A percentile compares a stretch with the other conserved stretches of the same genome.
Conservation (phyloP, 2,113 vertebrate species). For the Gracilinanus agilis region DNA sequence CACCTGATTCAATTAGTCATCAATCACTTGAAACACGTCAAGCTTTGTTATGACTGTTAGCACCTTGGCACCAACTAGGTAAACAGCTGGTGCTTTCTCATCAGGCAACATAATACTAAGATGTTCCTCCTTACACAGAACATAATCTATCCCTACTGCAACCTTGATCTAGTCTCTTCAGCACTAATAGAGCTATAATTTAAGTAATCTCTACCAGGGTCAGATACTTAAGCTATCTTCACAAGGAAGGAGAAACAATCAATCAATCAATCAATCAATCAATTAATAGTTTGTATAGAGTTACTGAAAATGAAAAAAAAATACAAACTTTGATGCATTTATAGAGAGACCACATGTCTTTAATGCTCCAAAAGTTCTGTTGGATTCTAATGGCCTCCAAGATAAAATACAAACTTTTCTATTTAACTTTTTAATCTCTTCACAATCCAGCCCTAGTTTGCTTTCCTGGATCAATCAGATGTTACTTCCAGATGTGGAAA, state of each 20-base stretch:
- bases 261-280: background rate
- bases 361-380: background rate
- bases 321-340: background rate
- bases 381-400: background rate
- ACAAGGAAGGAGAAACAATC: background rate
- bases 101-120: background rate
- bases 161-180: background rate
- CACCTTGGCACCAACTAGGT: conserved; percentile 45
- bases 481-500: background rate
- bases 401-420: background rate
- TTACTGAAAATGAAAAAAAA: background rate
- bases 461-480: background rate
- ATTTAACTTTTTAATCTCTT: background rate
- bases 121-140: background rate
- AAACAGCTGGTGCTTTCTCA: background rate
- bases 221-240: background rate
- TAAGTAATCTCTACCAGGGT: background rate
- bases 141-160: background rate
- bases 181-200: background rate
- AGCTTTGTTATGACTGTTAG: conserved; percentile 36
- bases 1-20: conserved; percentile 42
- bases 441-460: background rate
- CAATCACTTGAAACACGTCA: conserved; percentile 47
- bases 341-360: background rate
- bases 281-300: background rate